phyloP scores from a whole-genome alignment of 2,113 vertebrate species.

The Jacana jacana region DNA sequence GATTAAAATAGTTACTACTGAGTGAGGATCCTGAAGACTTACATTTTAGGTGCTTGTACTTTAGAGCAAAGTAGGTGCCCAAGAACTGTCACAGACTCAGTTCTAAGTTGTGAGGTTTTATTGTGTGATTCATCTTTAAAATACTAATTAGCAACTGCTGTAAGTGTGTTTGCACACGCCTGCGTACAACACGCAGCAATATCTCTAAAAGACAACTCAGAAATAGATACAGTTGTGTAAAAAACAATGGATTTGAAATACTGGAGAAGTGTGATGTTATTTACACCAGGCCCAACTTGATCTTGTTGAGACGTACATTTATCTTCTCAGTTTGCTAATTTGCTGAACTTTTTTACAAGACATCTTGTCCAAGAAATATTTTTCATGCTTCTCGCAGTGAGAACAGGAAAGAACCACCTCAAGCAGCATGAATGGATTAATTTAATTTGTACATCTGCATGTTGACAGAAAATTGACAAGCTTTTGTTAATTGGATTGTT shows the following conservation, averaged over 20 bases:
- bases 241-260: not conserved
- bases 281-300: not conserved
- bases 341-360: not conserved
- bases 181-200: not conserved
- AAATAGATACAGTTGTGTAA: not conserved
- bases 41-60: not conserved
- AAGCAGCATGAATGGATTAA: not conserved
- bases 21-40: not conserved
- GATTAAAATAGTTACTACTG: not conserved
- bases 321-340: not conserved
- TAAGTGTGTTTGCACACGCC: not conserved
- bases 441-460: not conserved
- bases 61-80: not conserved
- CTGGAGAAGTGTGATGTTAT: not conserved
- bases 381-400: not conserved
- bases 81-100: not conserved
- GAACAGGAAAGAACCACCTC: not conserved
- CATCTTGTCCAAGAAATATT: not conserved
- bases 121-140: not conserved
- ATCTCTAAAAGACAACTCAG: not conserved
- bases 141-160: not conserved
- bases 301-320: not conserved
- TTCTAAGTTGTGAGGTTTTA: not conserved
- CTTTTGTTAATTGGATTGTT: not conserved
- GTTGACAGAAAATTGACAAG: not conserved